These are phyloP conservation scores for Caenorhabditis tropicalis DNA, from an alignment of 1,140 invertebrate genomes.

Conservation along the genomic window DNA sequence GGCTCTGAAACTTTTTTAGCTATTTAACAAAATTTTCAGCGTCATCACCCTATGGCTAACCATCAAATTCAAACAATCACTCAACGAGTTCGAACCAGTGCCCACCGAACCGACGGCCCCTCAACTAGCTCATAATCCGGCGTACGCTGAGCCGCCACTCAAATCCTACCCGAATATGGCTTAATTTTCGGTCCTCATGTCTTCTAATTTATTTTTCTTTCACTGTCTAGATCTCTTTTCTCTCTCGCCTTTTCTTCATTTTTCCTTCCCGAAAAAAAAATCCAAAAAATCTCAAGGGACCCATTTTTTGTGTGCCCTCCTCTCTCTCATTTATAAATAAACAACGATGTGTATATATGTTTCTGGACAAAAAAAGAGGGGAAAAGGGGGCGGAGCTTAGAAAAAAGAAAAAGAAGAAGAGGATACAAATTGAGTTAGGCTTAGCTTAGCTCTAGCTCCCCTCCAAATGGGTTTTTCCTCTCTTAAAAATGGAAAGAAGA, in stretches of 20 bases:
- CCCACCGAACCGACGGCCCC: slow-evolving; percentile 10
- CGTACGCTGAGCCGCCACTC: slow-evolving; percentile 14
- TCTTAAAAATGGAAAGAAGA: not conserved
- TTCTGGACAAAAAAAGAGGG: not conserved
- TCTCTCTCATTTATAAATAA: no score
- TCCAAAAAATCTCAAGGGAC: no score
- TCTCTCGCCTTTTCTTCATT: no score
- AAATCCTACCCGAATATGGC: slow-evolving; percentile 24
- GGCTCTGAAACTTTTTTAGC: no score
- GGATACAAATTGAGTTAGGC: slow-evolving; percentile 2
- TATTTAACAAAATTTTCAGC: slow-evolving; percentile 19
- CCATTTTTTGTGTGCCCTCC: no score
- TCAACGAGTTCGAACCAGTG: slow-evolving; percentile 25
- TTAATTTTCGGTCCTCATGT: not conserved
- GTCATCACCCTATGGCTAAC: not conserved
- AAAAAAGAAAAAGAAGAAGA: not conserved
- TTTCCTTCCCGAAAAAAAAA: no score
- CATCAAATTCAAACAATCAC: slow-evolving; percentile 21
- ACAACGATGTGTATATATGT: no score
- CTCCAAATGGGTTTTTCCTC: not conserved
- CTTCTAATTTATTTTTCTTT: not conserved
- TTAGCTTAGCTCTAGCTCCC: not conserved
- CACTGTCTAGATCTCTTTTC: no score
- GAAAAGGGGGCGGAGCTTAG: not conserved
- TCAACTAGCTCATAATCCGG: slow-evolving; percentile 11